These are phyloP conservation scores for Tympanuchus pallidicinctus DNA, from an alignment of 2,113 vertebrate genomes.

Conservation along the genomic window DNA sequence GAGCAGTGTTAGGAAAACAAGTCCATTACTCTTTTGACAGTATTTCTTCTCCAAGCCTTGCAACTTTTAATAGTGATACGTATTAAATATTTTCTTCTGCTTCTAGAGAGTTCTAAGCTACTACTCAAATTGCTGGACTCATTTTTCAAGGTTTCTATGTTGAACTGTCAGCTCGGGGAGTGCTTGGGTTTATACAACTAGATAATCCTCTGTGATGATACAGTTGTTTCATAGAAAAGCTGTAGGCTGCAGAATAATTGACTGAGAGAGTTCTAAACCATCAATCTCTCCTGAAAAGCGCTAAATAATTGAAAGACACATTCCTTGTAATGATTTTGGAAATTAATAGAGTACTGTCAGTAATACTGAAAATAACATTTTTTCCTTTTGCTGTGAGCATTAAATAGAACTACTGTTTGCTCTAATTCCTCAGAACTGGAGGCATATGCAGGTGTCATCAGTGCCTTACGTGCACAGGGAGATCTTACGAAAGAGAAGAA, in stretches of 20 bases:
- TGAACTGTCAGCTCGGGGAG: neutral
- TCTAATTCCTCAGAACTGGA: conserved; percentile 88
- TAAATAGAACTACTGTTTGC: conserved; percentile 51
- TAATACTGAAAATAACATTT: neutral
- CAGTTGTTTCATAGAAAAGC: neutral
- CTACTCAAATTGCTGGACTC: neutral
- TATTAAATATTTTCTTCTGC: neutral
- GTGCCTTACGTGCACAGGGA: conserved; percentile 95
- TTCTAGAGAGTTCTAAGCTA: neutral
- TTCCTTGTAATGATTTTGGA: conserved; percentile 20
- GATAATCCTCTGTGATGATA: neutral
- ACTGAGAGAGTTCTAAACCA: neutral
- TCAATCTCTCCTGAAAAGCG: neutral
- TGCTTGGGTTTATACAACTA: neutral
- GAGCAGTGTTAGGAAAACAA: neutral
- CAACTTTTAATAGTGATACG: fast-evolving
- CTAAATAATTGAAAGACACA: conserved; percentile 13
- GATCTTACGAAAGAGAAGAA: conserved; percentile 98
- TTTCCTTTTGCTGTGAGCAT: neutral
- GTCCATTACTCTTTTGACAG: neutral
- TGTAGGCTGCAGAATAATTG: neutral
- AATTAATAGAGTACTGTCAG: conserved; percentile 19
- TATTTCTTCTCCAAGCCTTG: neutral
- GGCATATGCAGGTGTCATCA: conserved; percentile 98
- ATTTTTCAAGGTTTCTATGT: neutral